A percentile compares a stretch with the other conserved stretches of the same genome.
Evolutionary conservation across 2,888 invertebrate species (phyloP).

Genomic region (Hybos culiciformis): DNA sequence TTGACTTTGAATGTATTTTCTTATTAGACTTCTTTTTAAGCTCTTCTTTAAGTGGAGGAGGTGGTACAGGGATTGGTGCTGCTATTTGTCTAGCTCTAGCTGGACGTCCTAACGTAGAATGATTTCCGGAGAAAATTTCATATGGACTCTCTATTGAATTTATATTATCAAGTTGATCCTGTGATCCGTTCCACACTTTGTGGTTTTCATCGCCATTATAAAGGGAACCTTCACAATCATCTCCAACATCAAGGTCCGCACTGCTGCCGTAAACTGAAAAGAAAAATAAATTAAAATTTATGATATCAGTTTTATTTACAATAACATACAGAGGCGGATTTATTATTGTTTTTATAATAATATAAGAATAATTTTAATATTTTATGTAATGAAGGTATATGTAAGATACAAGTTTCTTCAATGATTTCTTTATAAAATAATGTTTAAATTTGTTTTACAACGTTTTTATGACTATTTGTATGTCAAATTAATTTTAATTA

Average conservation of each 20-base stretch:
- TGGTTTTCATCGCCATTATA: conserved; percentile 89
- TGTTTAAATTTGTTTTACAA: too few species aligned
- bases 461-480: too few species aligned
- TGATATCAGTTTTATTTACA: neutral
- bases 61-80: conserved; percentile 67
- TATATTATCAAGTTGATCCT: conserved; percentile 56
- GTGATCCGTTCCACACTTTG: conserved; percentile 79
- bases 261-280: conserved; percentile 36
- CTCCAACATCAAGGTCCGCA: conserved; percentile 36
- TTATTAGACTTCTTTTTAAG: conserved; percentile 44
- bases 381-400: too few species aligned
- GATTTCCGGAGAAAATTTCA: conserved; percentile 44
- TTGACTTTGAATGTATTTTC: conserved; percentile 28
- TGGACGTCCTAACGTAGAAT: conserved; percentile 46
- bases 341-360: too few species aligned
- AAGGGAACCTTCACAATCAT: conserved; percentile 64
- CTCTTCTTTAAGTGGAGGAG: conserved; percentile 62
- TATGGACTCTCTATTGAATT: conserved; percentile 50
- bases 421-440: too few species aligned
- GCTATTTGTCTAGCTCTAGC: conserved; percentile 69
- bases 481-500: too few species aligned
- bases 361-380: too few species aligned
- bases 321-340: too few species aligned
- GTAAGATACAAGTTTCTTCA: too few species aligned
- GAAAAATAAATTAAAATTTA: conserved; percentile 8